Evolutionary conservation across 2,888 invertebrate species (phyloP).

Genomic region (Andrena hattorfiana): DNA sequence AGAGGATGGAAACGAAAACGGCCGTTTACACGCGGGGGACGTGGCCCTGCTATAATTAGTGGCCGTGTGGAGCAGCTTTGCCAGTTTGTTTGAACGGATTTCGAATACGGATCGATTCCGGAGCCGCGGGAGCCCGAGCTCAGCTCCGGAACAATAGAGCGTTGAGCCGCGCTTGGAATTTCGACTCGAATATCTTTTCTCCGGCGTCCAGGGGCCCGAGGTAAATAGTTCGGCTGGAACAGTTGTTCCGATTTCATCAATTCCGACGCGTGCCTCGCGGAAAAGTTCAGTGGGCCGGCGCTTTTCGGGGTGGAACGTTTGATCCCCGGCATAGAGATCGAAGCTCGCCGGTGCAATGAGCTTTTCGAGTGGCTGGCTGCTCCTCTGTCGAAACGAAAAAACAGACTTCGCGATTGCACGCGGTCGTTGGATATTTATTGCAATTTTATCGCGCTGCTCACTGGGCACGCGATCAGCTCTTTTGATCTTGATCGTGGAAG

Average conservation of each 20-base stretch:
- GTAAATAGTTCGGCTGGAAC: too few species aligned
- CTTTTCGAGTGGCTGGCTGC: not conserved
- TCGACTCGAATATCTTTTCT: too few species aligned
- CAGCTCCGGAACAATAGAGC: constrained; percentile 7
- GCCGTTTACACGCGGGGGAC: constrained; percentile 33
- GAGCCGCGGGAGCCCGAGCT: not conserved
- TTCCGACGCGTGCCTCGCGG: too few species aligned
- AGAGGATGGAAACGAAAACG: constrained; percentile 40
- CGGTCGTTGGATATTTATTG: constrained; percentile 19
- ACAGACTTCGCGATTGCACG: too few species aligned
- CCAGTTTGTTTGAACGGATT: constrained; percentile 24
- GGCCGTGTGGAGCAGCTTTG: constrained; percentile 11
- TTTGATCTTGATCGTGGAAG: constrained; percentile 46
- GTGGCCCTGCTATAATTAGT: constrained; percentile 51
- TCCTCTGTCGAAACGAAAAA: too few species aligned
- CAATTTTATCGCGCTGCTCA: constrained; percentile 17
- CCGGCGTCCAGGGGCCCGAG: too few species aligned
- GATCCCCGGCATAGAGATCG: too few species aligned
- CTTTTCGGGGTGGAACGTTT: too few species aligned
- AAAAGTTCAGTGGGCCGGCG: too few species aligned
- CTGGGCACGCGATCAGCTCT: constrained; percentile 16
- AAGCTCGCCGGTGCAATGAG: not conserved
- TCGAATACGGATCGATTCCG: constrained; percentile 9
- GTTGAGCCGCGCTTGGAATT: not conserved
- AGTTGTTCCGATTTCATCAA: too few species aligned